Base-by-base conservation (phyloP, 2,113 vertebrate genomes). In the Psammodynastes pulverulentus region DNA sequence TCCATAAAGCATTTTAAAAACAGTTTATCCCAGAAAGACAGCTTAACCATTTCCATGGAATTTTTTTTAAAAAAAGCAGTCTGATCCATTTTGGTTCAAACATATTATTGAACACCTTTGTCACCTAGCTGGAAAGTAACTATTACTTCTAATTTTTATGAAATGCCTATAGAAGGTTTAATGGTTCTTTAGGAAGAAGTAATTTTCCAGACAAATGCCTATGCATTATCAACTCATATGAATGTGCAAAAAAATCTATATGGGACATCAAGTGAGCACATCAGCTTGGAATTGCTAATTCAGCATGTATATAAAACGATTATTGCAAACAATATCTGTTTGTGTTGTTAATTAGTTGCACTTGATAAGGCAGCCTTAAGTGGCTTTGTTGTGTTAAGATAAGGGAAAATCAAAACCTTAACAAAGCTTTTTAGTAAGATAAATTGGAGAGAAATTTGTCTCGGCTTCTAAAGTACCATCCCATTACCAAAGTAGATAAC, bases 161-260 rank as follows among this genome's bases (percentile, higher is more conserved):
- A 95, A 95, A 94, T 72, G 84, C 29, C 93, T 92, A 54, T 9
- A 91, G 95, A 91, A 95, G 93, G 93, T 93, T 93, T 95, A 93
- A 93, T 87, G 86, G 93, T 84, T 93, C 93, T 93, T 51, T 92
- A 94, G 92, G 94, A 96, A 95, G 91, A 95, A 91, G 90, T 46
- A 95, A 95, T 97, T 97, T 96, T 96, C 95, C 95, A 96, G 94
- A 95, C 93, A 96, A 92, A 93, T 94, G 95, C 95, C 58, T 93
- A 93, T 92, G 93, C 92, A 89, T 91, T 95, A 97, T 97, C 95
- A 97, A 94, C 53, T 91, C 56, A 34, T 79, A 67, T 49, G 46
- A 92, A 53, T 51, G 93, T 9, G 2, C 19, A 19, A 93, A 23
- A 93, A 91, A 95, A 94, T 96, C 93, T 93, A 3, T 58, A 24